Evolutionary conservation across 1,140 invertebrate genomes (phyloP).

Genomic region (Bombus sylvicola): DNA sequence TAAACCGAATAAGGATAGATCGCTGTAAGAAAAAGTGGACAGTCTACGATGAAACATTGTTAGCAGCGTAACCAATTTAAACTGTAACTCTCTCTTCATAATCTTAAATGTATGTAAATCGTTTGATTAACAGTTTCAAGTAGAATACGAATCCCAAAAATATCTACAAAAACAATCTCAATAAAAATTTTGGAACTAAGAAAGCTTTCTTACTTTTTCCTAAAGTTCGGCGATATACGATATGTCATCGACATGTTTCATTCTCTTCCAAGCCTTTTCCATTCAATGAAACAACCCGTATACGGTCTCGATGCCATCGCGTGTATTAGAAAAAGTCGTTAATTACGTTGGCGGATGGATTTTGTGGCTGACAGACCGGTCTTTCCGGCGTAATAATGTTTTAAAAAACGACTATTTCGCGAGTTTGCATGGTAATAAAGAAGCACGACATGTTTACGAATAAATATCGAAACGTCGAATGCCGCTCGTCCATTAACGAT

Average conservation of each 20-base stretch:
- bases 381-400: not conserved
- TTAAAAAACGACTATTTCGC: constrained; percentile 16
- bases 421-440: constrained; percentile 22
- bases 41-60: not conserved
- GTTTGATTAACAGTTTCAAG: not conserved
- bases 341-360: not conserved
- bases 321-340: constrained; percentile 1
- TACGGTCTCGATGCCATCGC: not conserved
- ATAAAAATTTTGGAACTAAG: not conserved
- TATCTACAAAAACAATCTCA: not conserved
- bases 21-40: not conserved
- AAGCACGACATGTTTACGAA: not conserved
- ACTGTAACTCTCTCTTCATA: not conserved
- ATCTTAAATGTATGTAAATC: not conserved
- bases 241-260: not conserved
- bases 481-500: not conserved
- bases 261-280: too few relatives aligned
- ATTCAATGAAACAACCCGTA: not conserved
- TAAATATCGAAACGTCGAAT: constrained; percentile 21
- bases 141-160: too few relatives aligned
- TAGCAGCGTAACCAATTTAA: too few relatives aligned
- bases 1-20: not conserved
- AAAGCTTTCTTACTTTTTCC: not conserved
- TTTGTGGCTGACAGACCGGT: constrained; percentile 19
- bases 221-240: not conserved